Conservation (phyloP, 2,888 invertebrate species). For the Harmothoe impar region DNA sequence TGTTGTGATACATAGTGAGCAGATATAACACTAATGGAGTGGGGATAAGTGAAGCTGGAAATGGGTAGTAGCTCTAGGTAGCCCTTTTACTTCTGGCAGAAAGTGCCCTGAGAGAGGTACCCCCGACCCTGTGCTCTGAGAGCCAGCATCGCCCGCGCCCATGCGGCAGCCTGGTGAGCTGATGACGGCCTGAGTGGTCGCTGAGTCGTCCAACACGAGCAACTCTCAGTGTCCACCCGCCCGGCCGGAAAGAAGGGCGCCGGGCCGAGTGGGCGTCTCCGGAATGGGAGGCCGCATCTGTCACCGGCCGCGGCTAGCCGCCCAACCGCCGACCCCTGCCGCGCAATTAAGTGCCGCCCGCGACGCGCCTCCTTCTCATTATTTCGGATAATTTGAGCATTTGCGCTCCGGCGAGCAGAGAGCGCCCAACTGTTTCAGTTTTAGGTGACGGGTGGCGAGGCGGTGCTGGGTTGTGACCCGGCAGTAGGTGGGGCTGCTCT, state of each 20-base stretch:
- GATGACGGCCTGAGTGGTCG: constrained; percentile 11
- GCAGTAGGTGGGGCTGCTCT: not conserved
- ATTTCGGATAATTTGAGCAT: constrained; percentile 55
- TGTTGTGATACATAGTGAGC: no score
- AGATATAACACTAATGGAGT: no score
- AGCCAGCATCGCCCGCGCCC: not conserved
- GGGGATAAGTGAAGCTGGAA: no score
- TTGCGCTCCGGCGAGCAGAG: constrained; percentile 39
- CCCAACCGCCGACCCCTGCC: constrained; percentile 33
- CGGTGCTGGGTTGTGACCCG: constrained; percentile 14
- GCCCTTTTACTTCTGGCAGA: no score
- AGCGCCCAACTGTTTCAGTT: constrained; percentile 48
- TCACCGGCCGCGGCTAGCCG: constrained; percentile 7
- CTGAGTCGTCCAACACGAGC: not conserved
- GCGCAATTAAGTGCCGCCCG: constrained; percentile 50
- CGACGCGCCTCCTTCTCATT: constrained; percentile 42
- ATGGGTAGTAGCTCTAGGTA: no score
- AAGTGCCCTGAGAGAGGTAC: not conserved
- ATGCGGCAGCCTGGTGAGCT: not conserved
- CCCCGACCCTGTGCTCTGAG: constrained; percentile 17
- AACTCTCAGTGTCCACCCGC: not conserved
- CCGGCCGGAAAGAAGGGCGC: constrained; percentile 16
- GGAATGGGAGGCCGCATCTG: constrained; percentile 51
- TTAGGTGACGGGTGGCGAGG: constrained; percentile 17
- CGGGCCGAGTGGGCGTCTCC: constrained; percentile 40